Evolutionary conservation across 2,797 vertebrate genomes (phyloP).

Genomic region (Sphenopsis melanotis): DNA sequence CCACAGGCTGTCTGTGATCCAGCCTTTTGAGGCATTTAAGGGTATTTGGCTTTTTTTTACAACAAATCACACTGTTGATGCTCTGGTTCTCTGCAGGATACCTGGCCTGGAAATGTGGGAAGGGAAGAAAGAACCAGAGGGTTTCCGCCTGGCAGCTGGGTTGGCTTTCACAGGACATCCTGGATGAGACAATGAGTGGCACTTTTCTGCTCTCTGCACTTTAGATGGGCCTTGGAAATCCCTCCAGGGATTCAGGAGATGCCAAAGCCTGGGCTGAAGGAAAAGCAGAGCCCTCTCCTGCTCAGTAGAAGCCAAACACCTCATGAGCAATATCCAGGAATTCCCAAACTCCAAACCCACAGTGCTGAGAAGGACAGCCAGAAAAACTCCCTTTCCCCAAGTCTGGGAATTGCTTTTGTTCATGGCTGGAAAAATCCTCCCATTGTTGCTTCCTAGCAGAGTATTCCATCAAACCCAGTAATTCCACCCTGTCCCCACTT

Average conservation of each 20-base stretch:
- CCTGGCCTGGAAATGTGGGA: not conserved
- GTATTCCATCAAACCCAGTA: not conserved
- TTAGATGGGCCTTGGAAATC: not conserved
- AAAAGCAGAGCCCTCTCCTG: not conserved
- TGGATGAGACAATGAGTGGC: not conserved
- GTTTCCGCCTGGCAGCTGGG: not conserved
- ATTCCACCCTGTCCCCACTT: not conserved
- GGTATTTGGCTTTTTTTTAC: not conserved
- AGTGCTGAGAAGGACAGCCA: not conserved
- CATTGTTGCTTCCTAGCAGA: rapidly evolving
- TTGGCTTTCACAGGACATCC: not conserved
- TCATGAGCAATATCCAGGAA: not conserved
- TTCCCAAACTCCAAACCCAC: not conserved
- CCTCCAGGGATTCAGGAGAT: not conserved
- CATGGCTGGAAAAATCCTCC: not conserved
- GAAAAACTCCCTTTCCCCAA: not conserved
- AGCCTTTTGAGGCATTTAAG: not conserved
- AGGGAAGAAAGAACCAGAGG: rapidly evolving
- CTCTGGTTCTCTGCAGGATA: not conserved
- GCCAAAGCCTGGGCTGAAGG: not conserved
- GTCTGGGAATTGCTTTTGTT: not conserved
- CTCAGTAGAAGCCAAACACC: not conserved
- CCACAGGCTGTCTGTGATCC: not conserved
- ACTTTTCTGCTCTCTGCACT: not conserved
- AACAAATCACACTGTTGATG: not conserved